Base-by-base conservation (phyloP, 53 echinoderm and acorn worm genomes). In the Holothuria leucospilota region DNA sequence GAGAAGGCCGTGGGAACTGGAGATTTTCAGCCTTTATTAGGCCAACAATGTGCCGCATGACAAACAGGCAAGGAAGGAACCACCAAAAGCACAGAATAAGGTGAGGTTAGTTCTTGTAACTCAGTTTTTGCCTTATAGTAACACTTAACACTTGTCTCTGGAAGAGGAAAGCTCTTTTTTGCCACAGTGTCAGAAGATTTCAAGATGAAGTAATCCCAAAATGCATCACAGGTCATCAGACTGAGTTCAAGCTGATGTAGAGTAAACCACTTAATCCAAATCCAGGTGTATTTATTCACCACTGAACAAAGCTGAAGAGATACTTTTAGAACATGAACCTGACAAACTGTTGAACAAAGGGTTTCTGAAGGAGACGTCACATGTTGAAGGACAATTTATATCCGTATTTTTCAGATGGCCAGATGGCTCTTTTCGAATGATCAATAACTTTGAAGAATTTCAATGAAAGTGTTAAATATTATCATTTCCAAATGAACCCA, bases 371-470 rank as follows among this genome's bases (percentile, higher is more conserved):
- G 59, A 80, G 81, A 80, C 81, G 25, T 59, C 61, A 16, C 59
- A 81, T 29, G 30, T 6, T 28, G 62, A 81, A 29, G 81, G 62
- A 58, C 59, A 81, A 61, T 81, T n/a, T n/a, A n/a, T n/a, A 59
- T 59, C 61, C 13, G 81, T 60, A 61, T 81, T 81, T 0, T 81
- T 81, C 60, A 56, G 81, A 27, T 59, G 29, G 61, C 80, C 80
- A 80, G 80, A 80, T 51, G 46, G 46, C 5, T 42, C 42, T 42
- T 42, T 77, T 51, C 77, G 77, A 20, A 77, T 77, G 77, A 80
- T 80, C 30, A n/a, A 26, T 80, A 60, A 80, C 56, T 80, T 60
- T 80, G 80, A 80, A 80, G 39, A 80, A 80, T 56, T 80, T 80
- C 24, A 80, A 80, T 56, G 80, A 80, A 27, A 80, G 59, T 61